Evolutionary conservation across 1,140 invertebrate genomes (phyloP).

Genomic region (Drosophila ananassae): DNA sequence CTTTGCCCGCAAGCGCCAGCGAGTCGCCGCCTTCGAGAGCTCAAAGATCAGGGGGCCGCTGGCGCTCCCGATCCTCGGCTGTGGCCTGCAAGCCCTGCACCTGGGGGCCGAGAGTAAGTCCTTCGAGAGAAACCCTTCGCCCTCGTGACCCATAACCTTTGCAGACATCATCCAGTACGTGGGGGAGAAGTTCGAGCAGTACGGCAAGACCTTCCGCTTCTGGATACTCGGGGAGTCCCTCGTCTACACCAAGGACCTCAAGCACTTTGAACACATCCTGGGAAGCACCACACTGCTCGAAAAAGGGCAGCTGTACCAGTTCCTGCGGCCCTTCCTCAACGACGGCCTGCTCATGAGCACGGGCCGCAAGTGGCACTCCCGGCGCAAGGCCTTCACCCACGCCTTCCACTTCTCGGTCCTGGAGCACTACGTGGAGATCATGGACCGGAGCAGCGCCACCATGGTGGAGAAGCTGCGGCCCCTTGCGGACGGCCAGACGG

Average conservation of each 20-base stretch:
- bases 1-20: constrained; percentile 52
- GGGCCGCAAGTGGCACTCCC: constrained; percentile 63
- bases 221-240: constrained; percentile 85
- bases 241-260: constrained; percentile 80
- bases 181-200: constrained; percentile 32
- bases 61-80: constrained; percentile 51
- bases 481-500: constrained; percentile 47
- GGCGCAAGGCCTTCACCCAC: constrained; percentile 87
- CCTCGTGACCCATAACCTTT: neutral
- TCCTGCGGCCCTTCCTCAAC: constrained; percentile 82
- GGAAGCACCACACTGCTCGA: constrained; percentile 61
- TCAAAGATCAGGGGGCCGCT: constrained; percentile 53
- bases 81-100: constrained; percentile 46
- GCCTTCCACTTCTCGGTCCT: constrained; percentile 94
- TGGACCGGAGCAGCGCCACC: constrained; percentile 87
- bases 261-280: constrained; percentile 61
- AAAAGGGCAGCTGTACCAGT: constrained; percentile 75
- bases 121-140: neutral
- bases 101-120: constrained; percentile 66
- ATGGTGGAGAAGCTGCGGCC: constrained; percentile 85
- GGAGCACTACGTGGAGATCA: constrained; percentile 89
- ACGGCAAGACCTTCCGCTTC: constrained; percentile 84
- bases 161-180: constrained; percentile 53
- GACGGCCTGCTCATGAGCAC: constrained; percentile 82
- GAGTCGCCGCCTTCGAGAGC: constrained; percentile 20